phyloP scores from a whole-genome alignment of 2,888 invertebrate genomes.

The Acanthosepion pharaonis region DNA sequence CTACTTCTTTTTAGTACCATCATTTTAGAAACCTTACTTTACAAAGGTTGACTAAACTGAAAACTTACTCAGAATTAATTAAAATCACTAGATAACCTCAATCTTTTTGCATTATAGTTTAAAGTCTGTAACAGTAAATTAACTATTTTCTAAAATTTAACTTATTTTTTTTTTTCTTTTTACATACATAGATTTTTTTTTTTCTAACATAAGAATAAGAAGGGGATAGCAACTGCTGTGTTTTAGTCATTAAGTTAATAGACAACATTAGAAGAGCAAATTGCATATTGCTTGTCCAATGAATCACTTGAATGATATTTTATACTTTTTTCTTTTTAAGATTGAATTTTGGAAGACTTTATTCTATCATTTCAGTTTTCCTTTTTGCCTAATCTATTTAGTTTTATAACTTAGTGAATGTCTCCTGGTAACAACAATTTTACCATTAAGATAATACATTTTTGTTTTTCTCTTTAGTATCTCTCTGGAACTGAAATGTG shows the following conservation, averaged over 20 bases:
- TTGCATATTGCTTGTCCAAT: not conserved
- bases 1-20: not conserved
- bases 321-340: not conserved
- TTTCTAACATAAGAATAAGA: not conserved
- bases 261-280: too few species aligned
- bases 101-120: not conserved
- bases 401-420: not conserved
- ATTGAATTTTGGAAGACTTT: not conserved
- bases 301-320: not conserved
- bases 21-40: not conserved
- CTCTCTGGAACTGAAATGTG: not conserved
- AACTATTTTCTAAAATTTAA: too few species aligned
- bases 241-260: too few species aligned
- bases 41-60: not conserved
- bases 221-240: not conserved
- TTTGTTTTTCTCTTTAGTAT: not conserved
- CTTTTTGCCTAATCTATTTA: not conserved
- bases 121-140: too few species aligned
- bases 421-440: slow-evolving; percentile 2
- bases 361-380: not conserved
- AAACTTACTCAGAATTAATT: not conserved
- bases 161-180: too few species aligned
- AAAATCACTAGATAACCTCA: not conserved
- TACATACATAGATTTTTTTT: not conserved
- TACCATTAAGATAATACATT: not conserved